Percentiles rank a stretch among this genome's conserved stretches.
phyloP scores from a whole-genome alignment of 2,888 invertebrate genomes.

The Branchipolynoe longqiensis region DNA sequence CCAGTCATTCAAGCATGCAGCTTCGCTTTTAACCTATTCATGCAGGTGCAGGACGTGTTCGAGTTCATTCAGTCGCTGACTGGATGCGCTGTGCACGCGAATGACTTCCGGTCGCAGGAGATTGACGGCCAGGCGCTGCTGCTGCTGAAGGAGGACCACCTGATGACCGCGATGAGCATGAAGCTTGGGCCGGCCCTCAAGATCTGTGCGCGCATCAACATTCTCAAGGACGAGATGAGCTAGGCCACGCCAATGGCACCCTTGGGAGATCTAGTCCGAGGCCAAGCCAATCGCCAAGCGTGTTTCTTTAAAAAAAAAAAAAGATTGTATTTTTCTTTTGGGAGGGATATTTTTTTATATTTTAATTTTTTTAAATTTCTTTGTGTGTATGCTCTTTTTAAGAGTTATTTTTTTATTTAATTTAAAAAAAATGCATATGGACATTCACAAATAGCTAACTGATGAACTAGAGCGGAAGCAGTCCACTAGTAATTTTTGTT shows the following conservation, averaged over 20 bases:
- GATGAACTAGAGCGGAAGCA: too few species aligned
- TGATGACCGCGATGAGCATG: conserved; percentile 96
- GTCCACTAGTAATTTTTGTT: too few species aligned
- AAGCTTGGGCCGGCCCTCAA: conserved; percentile 97
- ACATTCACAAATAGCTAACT: too few species aligned
- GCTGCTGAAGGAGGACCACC: conserved; percentile 94
- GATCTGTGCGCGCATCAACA: conserved; percentile 92
- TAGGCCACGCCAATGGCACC: not conserved
- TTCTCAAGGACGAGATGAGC: conserved; percentile 64
- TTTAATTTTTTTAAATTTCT: not conserved
- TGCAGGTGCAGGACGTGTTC: conserved; percentile 89
- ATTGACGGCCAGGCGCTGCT: conserved; percentile 97
- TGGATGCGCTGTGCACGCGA: conserved; percentile 95
- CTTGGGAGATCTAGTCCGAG: not conserved
- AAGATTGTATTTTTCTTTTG: too few species aligned
- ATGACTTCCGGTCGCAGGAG: conserved; percentile 95
- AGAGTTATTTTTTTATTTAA: too few species aligned
- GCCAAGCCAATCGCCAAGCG: too few species aligned
- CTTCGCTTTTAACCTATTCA: not conserved
- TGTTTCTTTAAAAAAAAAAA: too few species aligned
- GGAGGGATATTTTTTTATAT: not conserved
- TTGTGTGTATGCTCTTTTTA: not conserved
- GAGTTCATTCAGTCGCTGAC: conserved; percentile 93
- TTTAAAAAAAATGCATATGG: too few species aligned
- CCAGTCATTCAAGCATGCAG: too few species aligned